Percentiles rank a stretch among this genome's conserved stretches.
Evolutionary conservation across 2,888 invertebrate species (phyloP).

Genomic region (Epinotia ramella): DNA sequence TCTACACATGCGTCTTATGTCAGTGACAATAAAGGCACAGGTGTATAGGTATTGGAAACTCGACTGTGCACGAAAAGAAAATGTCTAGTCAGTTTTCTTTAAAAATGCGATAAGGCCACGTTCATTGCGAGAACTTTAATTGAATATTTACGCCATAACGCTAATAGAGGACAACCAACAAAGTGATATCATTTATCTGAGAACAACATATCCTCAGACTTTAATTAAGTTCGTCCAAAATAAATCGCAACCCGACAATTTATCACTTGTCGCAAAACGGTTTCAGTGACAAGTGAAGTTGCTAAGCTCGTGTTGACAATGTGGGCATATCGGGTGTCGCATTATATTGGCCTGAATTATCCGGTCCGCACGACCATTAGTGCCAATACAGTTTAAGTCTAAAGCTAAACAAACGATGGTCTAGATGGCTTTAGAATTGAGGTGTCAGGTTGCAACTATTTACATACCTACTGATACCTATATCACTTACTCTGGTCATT

Average conservation of each 20-base stretch:
- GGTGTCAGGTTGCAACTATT: neutral
- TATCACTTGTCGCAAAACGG: conserved; percentile 19
- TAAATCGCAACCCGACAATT: conserved; percentile 9
- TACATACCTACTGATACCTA: neutral
- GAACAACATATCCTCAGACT: too few relatives aligned
- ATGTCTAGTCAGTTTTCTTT: too few relatives aligned
- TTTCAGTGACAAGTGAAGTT: conserved; percentile 2
- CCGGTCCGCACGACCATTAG: conserved; percentile 31
- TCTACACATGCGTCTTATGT: too few relatives aligned
- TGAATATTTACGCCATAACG: too few relatives aligned
- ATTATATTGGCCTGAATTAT: conserved; percentile 60
- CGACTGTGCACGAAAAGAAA: too few relatives aligned
- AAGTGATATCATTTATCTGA: too few relatives aligned
- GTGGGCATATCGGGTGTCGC: conserved; percentile 51
- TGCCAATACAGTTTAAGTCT: conserved; percentile 13
- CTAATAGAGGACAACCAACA: too few relatives aligned
- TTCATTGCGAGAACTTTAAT: too few relatives aligned
- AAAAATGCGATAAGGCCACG: too few relatives aligned
- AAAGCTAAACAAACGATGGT: conserved; percentile 24
- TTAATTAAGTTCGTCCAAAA: neutral
- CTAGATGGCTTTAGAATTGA: conserved; percentile 4
- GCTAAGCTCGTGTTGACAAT: conserved; percentile 48
- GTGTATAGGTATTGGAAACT: too few relatives aligned
- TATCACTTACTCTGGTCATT: neutral
- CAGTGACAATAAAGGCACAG: too few relatives aligned